These are phyloP conservation scores for Sitta europaea DNA, from an alignment of 2,113 vertebrate species.

Conservation along the genomic window DNA sequence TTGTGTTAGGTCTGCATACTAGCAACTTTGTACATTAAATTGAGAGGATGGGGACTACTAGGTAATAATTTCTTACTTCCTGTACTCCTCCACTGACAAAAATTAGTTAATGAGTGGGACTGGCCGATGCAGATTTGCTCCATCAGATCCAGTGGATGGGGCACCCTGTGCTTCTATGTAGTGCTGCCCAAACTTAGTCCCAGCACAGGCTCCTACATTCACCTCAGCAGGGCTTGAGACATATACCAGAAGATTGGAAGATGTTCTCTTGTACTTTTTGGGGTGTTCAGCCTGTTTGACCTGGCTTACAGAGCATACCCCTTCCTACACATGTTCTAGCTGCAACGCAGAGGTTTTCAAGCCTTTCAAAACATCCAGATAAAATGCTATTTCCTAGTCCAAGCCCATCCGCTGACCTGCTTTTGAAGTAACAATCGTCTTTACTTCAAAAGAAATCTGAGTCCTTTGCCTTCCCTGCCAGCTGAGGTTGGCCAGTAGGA, in stretches of 20 bases:
- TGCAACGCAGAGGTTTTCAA: background rate
- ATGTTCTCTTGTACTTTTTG: background rate
- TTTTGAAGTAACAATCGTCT: constrained; percentile 45
- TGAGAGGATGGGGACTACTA: background rate
- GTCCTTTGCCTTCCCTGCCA: constrained; percentile 20
- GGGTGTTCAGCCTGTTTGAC: background rate
- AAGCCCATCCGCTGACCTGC: constrained; percentile 13
- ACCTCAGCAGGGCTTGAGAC: background rate
- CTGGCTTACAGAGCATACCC: background rate
- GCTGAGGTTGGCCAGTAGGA: background rate
- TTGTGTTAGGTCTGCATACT: background rate
- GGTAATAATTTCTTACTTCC: background rate
- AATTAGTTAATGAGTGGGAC: background rate
- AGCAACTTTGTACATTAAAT: background rate
- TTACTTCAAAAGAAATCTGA: constrained; percentile 42
- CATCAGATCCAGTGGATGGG: background rate
- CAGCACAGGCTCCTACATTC: background rate
- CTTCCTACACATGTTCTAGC: background rate
- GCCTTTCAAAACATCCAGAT: background rate
- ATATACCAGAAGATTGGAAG: background rate
- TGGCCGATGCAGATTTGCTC: background rate
- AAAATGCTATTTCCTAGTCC: background rate
- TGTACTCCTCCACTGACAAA: background rate
- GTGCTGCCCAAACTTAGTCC: background rate
- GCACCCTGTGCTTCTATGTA: background rate